Evolutionary conservation across 2,888 invertebrate genomes (phyloP), one percentile per base, ranked within the genome.

Genomic region (Miltochrista miniata): DNA sequence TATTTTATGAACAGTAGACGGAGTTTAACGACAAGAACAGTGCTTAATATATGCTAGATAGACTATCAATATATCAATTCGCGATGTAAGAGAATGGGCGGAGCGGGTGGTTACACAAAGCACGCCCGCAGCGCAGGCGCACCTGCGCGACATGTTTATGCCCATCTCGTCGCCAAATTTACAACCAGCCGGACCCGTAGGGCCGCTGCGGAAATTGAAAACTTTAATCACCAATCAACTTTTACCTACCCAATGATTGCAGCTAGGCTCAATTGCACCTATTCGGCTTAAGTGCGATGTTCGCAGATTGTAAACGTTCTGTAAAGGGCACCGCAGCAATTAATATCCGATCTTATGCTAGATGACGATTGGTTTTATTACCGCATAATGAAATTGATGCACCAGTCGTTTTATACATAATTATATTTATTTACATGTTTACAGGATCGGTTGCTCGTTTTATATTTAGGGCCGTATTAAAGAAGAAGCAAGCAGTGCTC

Each of bases 121-220:
- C 76, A 59, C 76, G 69, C 85, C 78, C 70, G 76, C 68, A 49
- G 80, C 68, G 76, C 59, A 43, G 37, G 60, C 66, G 69, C 82
- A 77, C 79, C 79, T 77, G 81, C 68, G 60, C 70, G 86, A 87
- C 86, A 86, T 85, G 76, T 89, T 89, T 88, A 90, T 88, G 86
- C 68, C 73, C 74, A 65, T 71, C 70, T 70, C 70, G 71, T 76
- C 78, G 81, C 83, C 79, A 84, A 87, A 89, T 87, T 88, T 87
- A 87, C 85, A 79, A 66, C 68, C 67, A 58, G 46, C 33, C 47
- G 42, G 60, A 61, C 64, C 68, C 69, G 69, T 66, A 59, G 61
- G 57, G 53, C 56, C 58, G 74, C 72, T 76, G 72, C 76, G 82
- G 84, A 85, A 82, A 87, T 86, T 83, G 81, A 70, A 83, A 76